Evolutionary conservation across 2,113 vertebrate genomes (phyloP).

Genomic region (Zeus faber): DNA sequence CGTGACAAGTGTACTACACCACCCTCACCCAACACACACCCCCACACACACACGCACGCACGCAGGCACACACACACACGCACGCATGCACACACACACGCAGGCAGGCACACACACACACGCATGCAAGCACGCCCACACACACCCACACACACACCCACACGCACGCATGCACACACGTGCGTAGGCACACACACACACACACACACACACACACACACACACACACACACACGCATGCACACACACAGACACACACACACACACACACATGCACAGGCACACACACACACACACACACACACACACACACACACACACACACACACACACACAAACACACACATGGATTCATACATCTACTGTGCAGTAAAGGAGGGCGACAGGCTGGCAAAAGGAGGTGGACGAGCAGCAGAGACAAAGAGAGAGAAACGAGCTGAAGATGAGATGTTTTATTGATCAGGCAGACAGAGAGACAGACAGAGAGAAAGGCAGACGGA

Average conservation of each 20-base stretch:
- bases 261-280: neutral
- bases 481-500: neutral
- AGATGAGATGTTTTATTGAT: too few relatives aligned
- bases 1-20: too few relatives aligned
- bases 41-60: neutral
- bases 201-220: slow-evolving; percentile 9
- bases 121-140: neutral
- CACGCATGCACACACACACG: slow-evolving; percentile 6
- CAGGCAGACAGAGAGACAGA: slow-evolving; percentile 6
- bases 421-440: neutral
- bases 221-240: neutral
- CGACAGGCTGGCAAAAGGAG: too few relatives aligned
- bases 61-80: slow-evolving; percentile 5
- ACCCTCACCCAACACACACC: too few relatives aligned
- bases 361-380: too few relatives aligned
- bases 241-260: neutral
- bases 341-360: too few relatives aligned
- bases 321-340: too few relatives aligned
- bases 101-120: slow-evolving; percentile 8
- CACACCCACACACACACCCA: slow-evolving; percentile 9
- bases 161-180: neutral
- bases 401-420: neutral
- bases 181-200: too few relatives aligned
- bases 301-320: slow-evolving; percentile 13
- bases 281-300: too few relatives aligned